Evolutionary conservation across 2,797 vertebrate genomes (phyloP).

Genomic region (Propithecus perrieri): DNA sequence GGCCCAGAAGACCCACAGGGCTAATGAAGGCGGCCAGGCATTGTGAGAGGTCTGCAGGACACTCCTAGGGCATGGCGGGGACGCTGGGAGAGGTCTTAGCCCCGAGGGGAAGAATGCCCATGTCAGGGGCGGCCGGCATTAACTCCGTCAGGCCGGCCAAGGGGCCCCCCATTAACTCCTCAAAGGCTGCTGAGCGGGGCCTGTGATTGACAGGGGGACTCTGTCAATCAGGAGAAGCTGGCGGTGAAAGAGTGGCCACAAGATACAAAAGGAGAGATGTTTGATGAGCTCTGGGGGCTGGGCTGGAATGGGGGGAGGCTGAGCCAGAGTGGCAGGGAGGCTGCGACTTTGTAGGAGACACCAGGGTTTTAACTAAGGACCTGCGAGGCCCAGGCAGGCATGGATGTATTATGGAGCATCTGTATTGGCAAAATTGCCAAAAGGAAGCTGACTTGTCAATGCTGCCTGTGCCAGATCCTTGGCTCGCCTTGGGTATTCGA

Average conservation of each 20-base stretch:
- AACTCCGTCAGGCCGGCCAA: slow-evolving; percentile 35
- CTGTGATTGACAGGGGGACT: slow-evolving; percentile 68
- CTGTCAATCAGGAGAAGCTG: slow-evolving; percentile 70
- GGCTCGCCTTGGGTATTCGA: neutral
- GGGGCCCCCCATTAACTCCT: slow-evolving; percentile 63
- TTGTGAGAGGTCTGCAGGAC: slow-evolving; percentile 63
- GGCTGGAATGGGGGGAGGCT: neutral
- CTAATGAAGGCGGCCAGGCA: slow-evolving; percentile 67
- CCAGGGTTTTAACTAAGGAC: neutral
- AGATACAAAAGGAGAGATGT: slow-evolving; percentile 62
- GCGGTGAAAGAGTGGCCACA: neutral
- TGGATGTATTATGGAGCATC: neutral
- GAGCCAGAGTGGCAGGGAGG: neutral
- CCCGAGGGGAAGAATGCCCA: slow-evolving; percentile 62
- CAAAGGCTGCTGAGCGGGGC: slow-evolving; percentile 49
- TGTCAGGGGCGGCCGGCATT: slow-evolving; percentile 56
- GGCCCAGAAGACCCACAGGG: slow-evolving; percentile 51
- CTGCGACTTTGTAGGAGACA: neutral
- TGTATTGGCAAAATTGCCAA: neutral
- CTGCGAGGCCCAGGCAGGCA: neutral
- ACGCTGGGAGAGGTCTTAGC: slow-evolving; percentile 73
- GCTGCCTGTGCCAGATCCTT: neutral
- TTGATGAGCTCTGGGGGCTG: neutral
- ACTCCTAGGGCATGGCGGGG: slow-evolving; percentile 46
- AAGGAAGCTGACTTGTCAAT: slow-evolving; percentile 25